phyloP scores from a whole-genome alignment of 2,888 invertebrate species.

The Pocota personata region DNA sequence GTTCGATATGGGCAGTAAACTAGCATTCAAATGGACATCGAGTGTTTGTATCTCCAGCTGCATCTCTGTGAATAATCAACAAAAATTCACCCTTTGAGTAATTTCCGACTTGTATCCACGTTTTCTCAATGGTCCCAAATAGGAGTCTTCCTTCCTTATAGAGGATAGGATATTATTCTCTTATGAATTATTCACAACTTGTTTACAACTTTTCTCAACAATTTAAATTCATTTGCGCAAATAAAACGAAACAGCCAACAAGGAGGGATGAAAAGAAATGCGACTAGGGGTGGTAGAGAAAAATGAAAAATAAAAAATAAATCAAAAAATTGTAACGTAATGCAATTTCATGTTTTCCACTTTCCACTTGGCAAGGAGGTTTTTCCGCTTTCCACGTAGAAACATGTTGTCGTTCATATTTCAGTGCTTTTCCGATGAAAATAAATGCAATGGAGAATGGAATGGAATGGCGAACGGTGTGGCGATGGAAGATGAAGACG shows the following conservation, averaged over 20 bases:
- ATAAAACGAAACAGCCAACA: conserved; percentile 24
- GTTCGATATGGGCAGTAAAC: not conserved
- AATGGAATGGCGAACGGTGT: not conserved
- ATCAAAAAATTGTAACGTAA: conserved; percentile 31
- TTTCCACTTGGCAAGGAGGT: conserved; percentile 20
- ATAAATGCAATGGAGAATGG: not conserved
- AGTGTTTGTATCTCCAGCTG: not conserved
- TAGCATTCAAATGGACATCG: not conserved
- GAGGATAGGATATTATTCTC: conserved; percentile 54
- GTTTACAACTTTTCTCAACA: conserved; percentile 65
- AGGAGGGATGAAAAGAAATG: not conserved
- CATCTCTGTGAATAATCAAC: not conserved
- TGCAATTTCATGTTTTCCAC: conserved; percentile 57
- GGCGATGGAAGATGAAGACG: not conserved
- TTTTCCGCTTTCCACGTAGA: conserved; percentile 26
- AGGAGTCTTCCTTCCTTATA: not conserved
- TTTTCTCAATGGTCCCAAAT: not conserved
- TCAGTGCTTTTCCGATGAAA: conserved; percentile 24
- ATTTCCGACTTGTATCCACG: not conserved
- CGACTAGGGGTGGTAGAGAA: not conserved
- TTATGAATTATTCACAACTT: conserved; percentile 69
- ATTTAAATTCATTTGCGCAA: conserved; percentile 58
- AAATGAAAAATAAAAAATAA: not conserved
- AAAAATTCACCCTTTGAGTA: conserved; percentile 11
- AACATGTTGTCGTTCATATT: conserved; percentile 28